Conservation (phyloP, 2,888 invertebrate genomes). For the Morinoia aosen region DNA sequence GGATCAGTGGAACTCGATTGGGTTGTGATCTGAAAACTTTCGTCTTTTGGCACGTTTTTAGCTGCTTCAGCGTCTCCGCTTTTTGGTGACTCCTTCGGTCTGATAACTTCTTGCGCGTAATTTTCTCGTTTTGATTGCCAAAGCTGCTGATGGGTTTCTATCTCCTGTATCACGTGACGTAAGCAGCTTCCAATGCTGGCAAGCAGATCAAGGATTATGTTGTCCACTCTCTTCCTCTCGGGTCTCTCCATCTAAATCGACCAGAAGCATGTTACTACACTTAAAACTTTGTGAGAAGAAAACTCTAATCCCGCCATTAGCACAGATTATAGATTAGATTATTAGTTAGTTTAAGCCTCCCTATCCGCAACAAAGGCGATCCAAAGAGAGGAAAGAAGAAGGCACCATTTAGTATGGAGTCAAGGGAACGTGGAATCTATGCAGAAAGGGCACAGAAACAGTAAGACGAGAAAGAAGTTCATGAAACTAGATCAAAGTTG, state of each 20-base stretch:
- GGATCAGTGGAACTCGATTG: neutral
- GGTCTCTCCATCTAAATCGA: neutral
- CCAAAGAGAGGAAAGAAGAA: no score
- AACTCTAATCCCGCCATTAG: neutral
- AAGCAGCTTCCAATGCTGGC: slow-evolving; percentile 2
- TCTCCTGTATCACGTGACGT: neutral
- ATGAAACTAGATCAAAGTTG: no score
- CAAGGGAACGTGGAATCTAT: no score
- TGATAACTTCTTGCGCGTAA: neutral
- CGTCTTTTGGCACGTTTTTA: neutral
- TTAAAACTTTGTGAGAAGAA: neutral
- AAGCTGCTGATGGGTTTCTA: neutral
- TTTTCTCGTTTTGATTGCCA: neutral
- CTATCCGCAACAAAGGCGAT: no score
- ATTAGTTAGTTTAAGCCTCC: no score
- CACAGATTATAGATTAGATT: neutral
- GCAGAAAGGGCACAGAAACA: no score
- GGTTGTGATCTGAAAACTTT: neutral
- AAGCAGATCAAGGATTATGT: neutral
- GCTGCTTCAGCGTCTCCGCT: neutral
- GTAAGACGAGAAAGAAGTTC: no score
- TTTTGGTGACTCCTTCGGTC: neutral
- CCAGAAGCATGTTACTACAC: neutral
- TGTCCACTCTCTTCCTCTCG: neutral
- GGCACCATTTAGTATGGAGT: no score